These are phyloP conservation scores for Caenorhabditis remanei DNA, from an alignment of 1,140 invertebrate species.

Conservation along the genomic window DNA sequence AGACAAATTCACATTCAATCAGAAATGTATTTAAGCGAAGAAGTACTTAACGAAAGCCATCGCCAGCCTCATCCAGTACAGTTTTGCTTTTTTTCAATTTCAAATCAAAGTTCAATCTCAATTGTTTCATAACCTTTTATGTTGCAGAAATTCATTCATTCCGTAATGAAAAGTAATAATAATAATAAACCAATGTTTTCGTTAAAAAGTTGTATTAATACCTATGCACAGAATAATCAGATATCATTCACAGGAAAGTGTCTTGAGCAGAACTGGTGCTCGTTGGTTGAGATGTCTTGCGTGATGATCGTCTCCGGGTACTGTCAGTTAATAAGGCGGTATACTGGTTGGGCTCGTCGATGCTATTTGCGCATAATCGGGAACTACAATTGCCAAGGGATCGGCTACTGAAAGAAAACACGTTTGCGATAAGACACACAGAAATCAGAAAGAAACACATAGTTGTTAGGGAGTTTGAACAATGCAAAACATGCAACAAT, in stretches of 20 bases:
- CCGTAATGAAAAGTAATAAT: background rate
- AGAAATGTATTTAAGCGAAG: background rate
- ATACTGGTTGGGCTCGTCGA: conserved; percentile 70
- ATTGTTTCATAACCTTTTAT: background rate
- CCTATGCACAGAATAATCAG: conserved; percentile 27
- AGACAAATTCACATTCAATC: background rate
- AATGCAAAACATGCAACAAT: no score
- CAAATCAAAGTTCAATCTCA: conserved; percentile 47
- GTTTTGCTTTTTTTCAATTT: background rate
- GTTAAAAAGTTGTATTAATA: background rate
- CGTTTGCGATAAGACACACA: background rate
- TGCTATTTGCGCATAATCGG: conserved; percentile 61
- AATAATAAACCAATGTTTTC: conserved; percentile 7
- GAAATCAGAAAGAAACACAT: background rate
- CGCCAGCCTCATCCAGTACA: background rate
- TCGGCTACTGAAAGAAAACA: conserved; percentile 52
- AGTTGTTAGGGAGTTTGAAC: background rate
- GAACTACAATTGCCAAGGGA: conserved; percentile 66
- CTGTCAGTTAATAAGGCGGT: conserved; percentile 73
- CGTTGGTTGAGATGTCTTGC: conserved; percentile 70
- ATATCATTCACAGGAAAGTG: conserved; percentile 70
- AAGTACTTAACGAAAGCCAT: no score
- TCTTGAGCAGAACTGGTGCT: conserved; percentile 74
- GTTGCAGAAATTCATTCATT: conserved; percentile 5
- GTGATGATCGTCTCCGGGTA: conserved; percentile 64